Evolutionary conservation across 1,140 invertebrate genomes (phyloP).

Genomic region (Atta cephalotes): DNA sequence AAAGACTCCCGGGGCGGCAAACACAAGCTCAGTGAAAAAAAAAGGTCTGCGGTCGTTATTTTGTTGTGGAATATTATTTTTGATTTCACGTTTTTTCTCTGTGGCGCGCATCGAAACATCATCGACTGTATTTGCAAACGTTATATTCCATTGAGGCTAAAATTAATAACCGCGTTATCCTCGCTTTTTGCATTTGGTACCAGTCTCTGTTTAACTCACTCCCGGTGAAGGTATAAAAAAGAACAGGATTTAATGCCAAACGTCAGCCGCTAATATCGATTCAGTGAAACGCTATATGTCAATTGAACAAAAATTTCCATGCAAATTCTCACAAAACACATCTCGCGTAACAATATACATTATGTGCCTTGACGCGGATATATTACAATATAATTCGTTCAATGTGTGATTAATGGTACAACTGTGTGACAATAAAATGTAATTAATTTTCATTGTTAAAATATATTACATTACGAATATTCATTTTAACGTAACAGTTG

Average conservation of each 20-base stretch:
- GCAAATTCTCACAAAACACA: neutral
- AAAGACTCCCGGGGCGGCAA: neutral
- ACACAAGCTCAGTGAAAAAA: too few relatives aligned
- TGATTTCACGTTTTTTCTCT: slow-evolving; percentile 2
- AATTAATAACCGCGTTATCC: too few relatives aligned
- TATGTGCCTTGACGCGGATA: neutral
- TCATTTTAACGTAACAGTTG: neutral
- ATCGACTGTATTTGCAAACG: neutral
- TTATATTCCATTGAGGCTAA: too few relatives aligned
- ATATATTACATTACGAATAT: slow-evolving; percentile 29
- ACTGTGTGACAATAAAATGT: neutral
- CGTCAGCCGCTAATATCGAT: neutral
- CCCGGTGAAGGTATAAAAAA: slow-evolving; percentile 22
- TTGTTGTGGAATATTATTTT: slow-evolving; percentile 20
- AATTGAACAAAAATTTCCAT: neutral
- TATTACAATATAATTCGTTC: neutral
- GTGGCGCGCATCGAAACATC: neutral
- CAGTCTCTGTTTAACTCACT: neutral
- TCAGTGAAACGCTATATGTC: neutral
- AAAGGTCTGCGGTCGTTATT: neutral
- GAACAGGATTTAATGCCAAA: slow-evolving; percentile 1
- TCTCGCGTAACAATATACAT: neutral
- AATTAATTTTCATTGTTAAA: slow-evolving; percentile 38
- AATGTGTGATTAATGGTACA: neutral
- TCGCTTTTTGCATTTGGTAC: neutral